These are phyloP conservation scores for Tachyglossus aculeatus DNA, from an alignment of 2,797 vertebrate genomes.

Conservation along the genomic window DNA sequence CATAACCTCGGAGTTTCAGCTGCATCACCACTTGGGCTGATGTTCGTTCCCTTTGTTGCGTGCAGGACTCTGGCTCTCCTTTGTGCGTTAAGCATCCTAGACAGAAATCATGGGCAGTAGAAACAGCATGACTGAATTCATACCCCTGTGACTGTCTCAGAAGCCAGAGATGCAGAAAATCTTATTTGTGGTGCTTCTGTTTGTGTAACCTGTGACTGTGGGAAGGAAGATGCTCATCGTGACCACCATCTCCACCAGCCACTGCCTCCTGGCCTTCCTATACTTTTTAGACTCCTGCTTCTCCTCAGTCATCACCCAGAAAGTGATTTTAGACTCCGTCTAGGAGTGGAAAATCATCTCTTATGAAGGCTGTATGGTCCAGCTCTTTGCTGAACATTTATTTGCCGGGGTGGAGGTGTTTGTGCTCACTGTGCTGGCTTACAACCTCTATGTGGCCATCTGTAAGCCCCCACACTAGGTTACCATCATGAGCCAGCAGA, in stretches of 20 bases:
- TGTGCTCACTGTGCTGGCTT: slow-evolving; percentile 18
- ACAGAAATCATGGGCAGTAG: too few relatives aligned
- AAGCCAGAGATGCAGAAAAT: background rate
- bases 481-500: background rate
- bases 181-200: slow-evolving; percentile 29
- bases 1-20: too few relatives aligned
- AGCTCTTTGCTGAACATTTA: slow-evolving; percentile 38
- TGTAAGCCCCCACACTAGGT: slow-evolving; percentile 10
- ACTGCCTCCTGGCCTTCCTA: slow-evolving; percentile 42
- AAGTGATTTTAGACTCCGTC: slow-evolving; percentile 24
- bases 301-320: slow-evolving; percentile 36
- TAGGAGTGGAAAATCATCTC: slow-evolving; percentile 14
- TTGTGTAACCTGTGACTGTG: slow-evolving; percentile 27
- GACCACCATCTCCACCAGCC: slow-evolving; percentile 29
- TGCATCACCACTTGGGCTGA: too few relatives aligned
- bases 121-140: background rate
- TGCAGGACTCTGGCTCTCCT: too few relatives aligned
- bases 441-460: slow-evolving; percentile 24
- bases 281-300: too few relatives aligned
- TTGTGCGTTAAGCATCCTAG: too few relatives aligned
- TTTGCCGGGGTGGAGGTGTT: slow-evolving; percentile 33
- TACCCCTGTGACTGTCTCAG: background rate
- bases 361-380: slow-evolving; percentile 24
- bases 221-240: slow-evolving; percentile 40
- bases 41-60: too few relatives aligned